Evolutionary conservation across 2,888 invertebrate genomes (phyloP).

Genomic region (Bedellia somnulentella): DNA sequence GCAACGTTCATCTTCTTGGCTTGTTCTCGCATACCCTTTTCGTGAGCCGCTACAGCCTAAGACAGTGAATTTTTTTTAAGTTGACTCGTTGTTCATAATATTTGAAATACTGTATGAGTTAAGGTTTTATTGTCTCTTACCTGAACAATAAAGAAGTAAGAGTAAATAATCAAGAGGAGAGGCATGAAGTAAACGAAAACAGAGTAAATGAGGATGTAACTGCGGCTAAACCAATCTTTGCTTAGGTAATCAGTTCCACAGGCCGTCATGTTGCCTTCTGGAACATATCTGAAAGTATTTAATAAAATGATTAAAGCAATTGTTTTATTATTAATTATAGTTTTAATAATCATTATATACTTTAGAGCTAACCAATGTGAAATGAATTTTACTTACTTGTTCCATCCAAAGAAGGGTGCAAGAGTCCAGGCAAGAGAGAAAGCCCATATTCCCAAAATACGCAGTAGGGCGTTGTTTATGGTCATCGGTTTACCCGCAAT

Average conservation of each 20-base stretch:
- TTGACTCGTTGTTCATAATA: no score
- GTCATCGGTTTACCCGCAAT: slow-evolving; percentile 84
- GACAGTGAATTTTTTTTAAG: no score
- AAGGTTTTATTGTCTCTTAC: no score
- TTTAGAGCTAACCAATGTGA: no score
- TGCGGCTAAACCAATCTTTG: slow-evolving; percentile 74
- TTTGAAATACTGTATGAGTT: no score
- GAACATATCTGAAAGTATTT: slow-evolving; percentile 70
- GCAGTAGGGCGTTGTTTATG: slow-evolving; percentile 74
- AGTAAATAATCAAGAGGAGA: slow-evolving; percentile 78
- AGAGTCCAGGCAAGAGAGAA: slow-evolving; percentile 80
- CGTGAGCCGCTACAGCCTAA: slow-evolving; percentile 81
- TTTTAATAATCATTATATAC: background rate
- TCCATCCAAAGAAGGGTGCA: slow-evolving; percentile 87
- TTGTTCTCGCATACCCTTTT: slow-evolving; percentile 84
- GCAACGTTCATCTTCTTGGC: slow-evolving; percentile 94
- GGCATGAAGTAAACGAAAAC: slow-evolving; percentile 77
- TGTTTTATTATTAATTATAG: background rate
- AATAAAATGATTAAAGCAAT: background rate
- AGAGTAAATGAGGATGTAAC: slow-evolving; percentile 80
- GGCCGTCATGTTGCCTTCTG: slow-evolving; percentile 92
- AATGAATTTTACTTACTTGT: slow-evolving; percentile 55
- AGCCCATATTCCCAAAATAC: slow-evolving; percentile 78
- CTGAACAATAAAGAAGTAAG: slow-evolving; percentile 86
- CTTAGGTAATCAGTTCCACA: slow-evolving; percentile 87